Base-by-base conservation (phyloP, 1,140 invertebrate genomes). In the Pomacea maculata region DNA sequence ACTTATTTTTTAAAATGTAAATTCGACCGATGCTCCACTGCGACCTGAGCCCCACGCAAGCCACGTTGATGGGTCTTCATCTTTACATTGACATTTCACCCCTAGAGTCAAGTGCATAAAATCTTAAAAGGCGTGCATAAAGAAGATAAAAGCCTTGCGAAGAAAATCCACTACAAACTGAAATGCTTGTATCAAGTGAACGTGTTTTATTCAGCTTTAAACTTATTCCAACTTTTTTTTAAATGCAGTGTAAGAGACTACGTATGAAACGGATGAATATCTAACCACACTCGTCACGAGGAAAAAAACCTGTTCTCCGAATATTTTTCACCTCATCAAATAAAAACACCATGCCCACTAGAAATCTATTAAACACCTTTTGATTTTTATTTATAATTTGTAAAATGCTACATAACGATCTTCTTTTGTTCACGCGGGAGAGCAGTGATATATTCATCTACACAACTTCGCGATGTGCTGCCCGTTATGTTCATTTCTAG, bases 51-150 rank as follows among this genome's bases (percentile, higher is more conserved):
- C 64, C 55, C 64, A 17, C 55, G 65, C 25, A 29, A 34, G 63
- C 57, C 63, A 45, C 29, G 19, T 45, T 68, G 77, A 57, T 21
- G 65, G 67, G 65, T 21, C 65, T 78, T 67, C 63, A 55, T 70
- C 65, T 78, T 78, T 78, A 17, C 25, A 64, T 17, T 70, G 77
- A 71, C 77, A 70, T 71, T 78, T 78, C 77, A 55, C 65, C 54
- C 77, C 25, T 54, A 55, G 55, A n/a, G 65, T 21, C 29, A n/a
- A 70, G 52, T 78, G 77, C 77, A 78, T 78, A 78, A 78, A 78
- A 78, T 78, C 65, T 25, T 17, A 14, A 12, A 4, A n/a, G 10
- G 52, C 14, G 67, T 78, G 77, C 77, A 78, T 57, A 71, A 8
- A 7, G 12, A 4, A 55, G 67, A 57, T 25, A 78, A 55, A 78